Base-by-base conservation (phyloP, 1,140 invertebrate species). In the Cheumatopsyche charites region DNA sequence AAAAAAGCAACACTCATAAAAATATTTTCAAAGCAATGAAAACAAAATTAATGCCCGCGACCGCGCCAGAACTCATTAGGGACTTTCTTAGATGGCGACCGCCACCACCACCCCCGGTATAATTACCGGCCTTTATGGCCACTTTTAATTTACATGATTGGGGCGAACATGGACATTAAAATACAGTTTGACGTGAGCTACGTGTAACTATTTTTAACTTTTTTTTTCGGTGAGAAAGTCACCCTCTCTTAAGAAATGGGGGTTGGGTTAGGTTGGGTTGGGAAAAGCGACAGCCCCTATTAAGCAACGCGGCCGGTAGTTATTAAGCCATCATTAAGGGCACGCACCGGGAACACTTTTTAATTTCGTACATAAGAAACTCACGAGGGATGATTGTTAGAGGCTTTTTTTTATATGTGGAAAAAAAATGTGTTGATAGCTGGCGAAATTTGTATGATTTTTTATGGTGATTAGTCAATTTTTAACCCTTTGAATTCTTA, bases 131-230 rank as follows among this genome's bases (percentile, higher is more conserved):
- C 72, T 75, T 75, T 73, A 75, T 71, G 67, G 71, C 55, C 63
- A 71, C 68, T 75, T 71, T 75, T 75, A 75, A 75, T 75, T 75
- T 75, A 75, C 74, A 75, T 75, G 74, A 73, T 75, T 72, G 69
- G 71, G 55, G 67, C 61, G 71, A 75, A 73, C 74, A 73, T 62
- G 71, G 62, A 75, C 73, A 75, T 75, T 75, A 75, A 75, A 75
- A 66, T 68, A 68, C 66, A 68, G 66, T 68, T 68, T 68, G 66
- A 68, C 66, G 66, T 68, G 66, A 45, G 63, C 26, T 21, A 5
- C 55, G 4, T 5, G 55, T 23, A 9, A 25, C 25, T 47, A n/a
- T 47, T n/a, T 47, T 47, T 47, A n/a, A 47, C 43, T 4, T 47
- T 52, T 52, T 52, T 68, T 55, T 67, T 68, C 45, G 23, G 12